Evolutionary conservation across 2,888 invertebrate species (phyloP), one percentile per base, ranked within the genome.

Genomic region (Agrilus cyanescens): DNA sequence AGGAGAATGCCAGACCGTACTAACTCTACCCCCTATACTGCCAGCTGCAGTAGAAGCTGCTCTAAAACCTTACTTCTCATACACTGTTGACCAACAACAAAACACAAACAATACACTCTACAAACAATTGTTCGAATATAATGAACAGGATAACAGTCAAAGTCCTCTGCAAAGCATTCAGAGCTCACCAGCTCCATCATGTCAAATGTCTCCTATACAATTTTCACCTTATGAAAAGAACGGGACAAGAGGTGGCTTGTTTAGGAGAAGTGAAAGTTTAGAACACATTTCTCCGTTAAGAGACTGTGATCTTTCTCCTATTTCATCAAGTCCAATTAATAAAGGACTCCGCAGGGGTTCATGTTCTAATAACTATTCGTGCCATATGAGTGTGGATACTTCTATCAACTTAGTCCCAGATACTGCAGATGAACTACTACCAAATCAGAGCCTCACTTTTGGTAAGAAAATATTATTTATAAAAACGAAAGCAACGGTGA

Each of bases 1-100:
- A 80, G 81, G 70, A 62, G 74, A 73, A 67, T 71, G 75, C 32
- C 82, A 83, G 65, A 83, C 82, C 20, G 62, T 74, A 44, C 66
- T 82, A 48, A 74, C 78, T 20, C 61, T 83, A 45, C 81, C 82
- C 40, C 71, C 76, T 15, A 63, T 71, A 52, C 62, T 83, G 30
- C 80, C 82, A 3, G 64, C 70, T 40, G 73, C 77, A 56, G 56
- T 82, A 15, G 80, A 80, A 63, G 73, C 75, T 53, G 62, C 72
- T 30, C 64, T 82, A 14, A 70, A 73, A 57, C 75, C 78, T 34
- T 82, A 74, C 62, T 78, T 73, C 58, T 75, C 73, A 31, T 77
- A 71, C 54, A 74, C 69, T 25, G 65, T 68, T 55, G 68, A 59
- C 38, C 59, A 62, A 43, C 56, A 56, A 36, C 34, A 50, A 20